phyloP scores from a whole-genome alignment of 2,113 vertebrate species.

The Eira barbara region DNA sequence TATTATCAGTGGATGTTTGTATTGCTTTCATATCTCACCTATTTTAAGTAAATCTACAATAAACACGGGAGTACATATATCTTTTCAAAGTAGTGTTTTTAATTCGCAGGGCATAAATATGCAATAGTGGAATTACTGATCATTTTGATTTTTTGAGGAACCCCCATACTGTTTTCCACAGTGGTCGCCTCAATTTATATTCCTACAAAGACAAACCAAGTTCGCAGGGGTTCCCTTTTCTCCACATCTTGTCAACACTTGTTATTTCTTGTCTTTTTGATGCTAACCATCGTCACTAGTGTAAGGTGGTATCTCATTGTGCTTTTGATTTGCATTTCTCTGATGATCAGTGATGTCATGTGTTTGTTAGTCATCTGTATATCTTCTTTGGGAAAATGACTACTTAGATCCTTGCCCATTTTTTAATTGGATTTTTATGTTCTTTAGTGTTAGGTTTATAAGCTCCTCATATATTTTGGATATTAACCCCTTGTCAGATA shows the following conservation, averaged over 20 bases:
- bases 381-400: background rate
- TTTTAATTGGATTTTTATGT: background rate
- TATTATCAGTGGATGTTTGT: background rate
- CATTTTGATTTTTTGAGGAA: background rate
- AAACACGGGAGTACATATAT: background rate
- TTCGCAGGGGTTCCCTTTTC: background rate
- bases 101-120: background rate
- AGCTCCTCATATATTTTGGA: background rate
- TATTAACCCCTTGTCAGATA: background rate
- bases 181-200: background rate
- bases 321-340: background rate
- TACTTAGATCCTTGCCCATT: background rate
- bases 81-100: background rate
- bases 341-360: background rate
- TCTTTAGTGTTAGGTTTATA: background rate
- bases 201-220: background rate
- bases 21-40: background rate
- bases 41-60: background rate
- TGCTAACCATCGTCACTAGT: background rate
- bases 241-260: background rate
- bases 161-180: background rate
- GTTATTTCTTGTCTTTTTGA: background rate
- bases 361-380: background rate
- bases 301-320: background rate
- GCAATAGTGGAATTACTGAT: background rate